These are phyloP conservation scores for Dromaius novaehollandiae DNA, from an alignment of 2,113 vertebrate genomes.

Conservation along the genomic window DNA sequence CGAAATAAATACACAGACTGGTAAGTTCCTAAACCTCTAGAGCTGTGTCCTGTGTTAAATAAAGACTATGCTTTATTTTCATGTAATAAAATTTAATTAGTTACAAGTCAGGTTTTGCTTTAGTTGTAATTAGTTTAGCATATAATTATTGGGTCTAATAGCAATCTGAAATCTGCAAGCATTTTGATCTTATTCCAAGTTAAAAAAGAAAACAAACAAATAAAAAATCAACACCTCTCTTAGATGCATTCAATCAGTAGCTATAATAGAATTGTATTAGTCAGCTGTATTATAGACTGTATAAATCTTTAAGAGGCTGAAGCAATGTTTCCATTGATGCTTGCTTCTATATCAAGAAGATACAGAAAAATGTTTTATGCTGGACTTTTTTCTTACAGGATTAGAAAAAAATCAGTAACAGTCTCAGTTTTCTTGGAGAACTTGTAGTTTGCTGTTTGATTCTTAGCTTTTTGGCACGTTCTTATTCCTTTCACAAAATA, in stretches of 20 bases:
- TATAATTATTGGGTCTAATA: conserved; percentile 80
- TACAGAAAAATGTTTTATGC: background rate
- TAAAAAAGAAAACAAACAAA: background rate
- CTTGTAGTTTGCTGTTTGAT: conserved; percentile 31
- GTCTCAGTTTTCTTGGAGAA: background rate
- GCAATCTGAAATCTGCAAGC: conserved; percentile 72
- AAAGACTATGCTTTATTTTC: conserved; percentile 71
- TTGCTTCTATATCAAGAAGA: background rate
- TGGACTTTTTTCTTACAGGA: background rate
- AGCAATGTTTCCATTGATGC: conserved; percentile 17
- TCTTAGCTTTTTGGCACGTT: background rate
- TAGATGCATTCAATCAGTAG: conserved; percentile 62
- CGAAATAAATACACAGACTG: conserved; percentile 55
- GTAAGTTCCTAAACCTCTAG: conserved; percentile 61
- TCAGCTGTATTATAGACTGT: conserved; percentile 53
- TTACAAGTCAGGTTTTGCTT: conserved; percentile 76
- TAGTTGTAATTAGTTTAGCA: conserved; percentile 79
- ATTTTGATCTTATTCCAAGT: conserved; percentile 76
- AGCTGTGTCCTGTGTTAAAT: conserved; percentile 65
- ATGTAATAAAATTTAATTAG: conserved; percentile 79
- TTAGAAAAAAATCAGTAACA: background rate
- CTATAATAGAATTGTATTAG: conserved; percentile 58
- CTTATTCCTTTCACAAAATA: background rate
- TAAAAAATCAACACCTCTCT: background rate
- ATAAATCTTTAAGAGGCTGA: conserved; percentile 43